Base-by-base conservation (phyloP, 2,888 invertebrate genomes). In the Baronia brevicornis region DNA sequence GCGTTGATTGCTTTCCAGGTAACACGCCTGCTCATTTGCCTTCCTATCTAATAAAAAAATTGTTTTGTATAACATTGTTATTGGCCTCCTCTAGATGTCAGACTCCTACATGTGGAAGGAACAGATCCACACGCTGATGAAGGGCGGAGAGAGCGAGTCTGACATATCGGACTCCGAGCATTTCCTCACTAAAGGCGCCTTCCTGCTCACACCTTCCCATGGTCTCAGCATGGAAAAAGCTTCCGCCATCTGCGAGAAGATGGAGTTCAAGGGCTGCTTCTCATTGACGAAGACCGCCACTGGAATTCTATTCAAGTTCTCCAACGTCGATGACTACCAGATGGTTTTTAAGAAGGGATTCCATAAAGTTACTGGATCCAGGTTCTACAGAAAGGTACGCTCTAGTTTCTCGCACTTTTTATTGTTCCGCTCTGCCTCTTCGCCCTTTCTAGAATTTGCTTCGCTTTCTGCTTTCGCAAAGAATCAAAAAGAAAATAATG, bases 241-340 rank as follows among this genome's bases (percentile, higher is more conserved):
- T 2, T 92, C 93, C 21, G 86, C 91, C 51, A 93, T 94, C 59
- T 93, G 93, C 79, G 94, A 94, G 85, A 94, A 94, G 71, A 92
- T 94, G 89, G 93, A 91, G 78, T 93, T 94, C 78, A 90, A 92
- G 55, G 93, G 93, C 31, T 92, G 93, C 57, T 94, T 94, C 80
- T 92, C 92, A 48, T 85, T 94, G 51, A 94, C 94, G 43, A 94
- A 93, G 85, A 94, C 94, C 1, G 94, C 94, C 28, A 94, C 94
- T 23, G 94, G 94, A 35, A 94, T 94, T 58, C 87, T 94, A 43
- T 94, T 94, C 85, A 94, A 93, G 77, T 94, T 94, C 78, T 93
- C 93, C 51, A 91, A 91, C 71, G 91, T 93, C 45, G 94, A 94
- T 48, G 94, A 94, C 67, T 94, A 91, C 72, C 92, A 93, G 73